These are phyloP conservation scores for Neotoxoptera formosana DNA, from an alignment of 1,140 invertebrate genomes.

Conservation along the genomic window DNA sequence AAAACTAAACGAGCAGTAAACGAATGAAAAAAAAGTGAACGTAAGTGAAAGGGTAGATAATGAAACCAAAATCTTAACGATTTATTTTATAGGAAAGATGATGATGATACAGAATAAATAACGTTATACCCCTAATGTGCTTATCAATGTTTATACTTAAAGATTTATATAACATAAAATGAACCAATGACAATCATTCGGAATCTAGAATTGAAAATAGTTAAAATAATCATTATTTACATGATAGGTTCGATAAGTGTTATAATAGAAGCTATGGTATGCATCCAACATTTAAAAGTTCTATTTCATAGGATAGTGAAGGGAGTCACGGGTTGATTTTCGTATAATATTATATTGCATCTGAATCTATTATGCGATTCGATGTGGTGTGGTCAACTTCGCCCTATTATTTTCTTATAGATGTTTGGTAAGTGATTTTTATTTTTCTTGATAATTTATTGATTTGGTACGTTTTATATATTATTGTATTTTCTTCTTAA, in stretches of 20 bases:
- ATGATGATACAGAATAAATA: neutral
- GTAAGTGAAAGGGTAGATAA: slow-evolving; percentile 30
- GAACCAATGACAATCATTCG: neutral
- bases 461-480: neutral
- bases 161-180: neutral
- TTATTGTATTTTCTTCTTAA: neutral
- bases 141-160: neutral
- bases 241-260: no score
- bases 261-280: no score
- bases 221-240: no score
- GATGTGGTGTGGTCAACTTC: neutral
- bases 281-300: neutral
- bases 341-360: no score
- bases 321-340: neutral
- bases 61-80: neutral
- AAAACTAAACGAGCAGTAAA: neutral
- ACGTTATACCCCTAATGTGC: neutral
- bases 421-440: neutral
- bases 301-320: neutral
- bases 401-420: neutral
- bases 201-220: neutral
- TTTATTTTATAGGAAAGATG: neutral
- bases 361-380: neutral
- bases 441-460: neutral
- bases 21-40: neutral